Percentiles rank a stretch among this genome's conserved stretches.
Conservation (phyloP, 2,888 invertebrate species). For the Hymenopus coronatus region DNA sequence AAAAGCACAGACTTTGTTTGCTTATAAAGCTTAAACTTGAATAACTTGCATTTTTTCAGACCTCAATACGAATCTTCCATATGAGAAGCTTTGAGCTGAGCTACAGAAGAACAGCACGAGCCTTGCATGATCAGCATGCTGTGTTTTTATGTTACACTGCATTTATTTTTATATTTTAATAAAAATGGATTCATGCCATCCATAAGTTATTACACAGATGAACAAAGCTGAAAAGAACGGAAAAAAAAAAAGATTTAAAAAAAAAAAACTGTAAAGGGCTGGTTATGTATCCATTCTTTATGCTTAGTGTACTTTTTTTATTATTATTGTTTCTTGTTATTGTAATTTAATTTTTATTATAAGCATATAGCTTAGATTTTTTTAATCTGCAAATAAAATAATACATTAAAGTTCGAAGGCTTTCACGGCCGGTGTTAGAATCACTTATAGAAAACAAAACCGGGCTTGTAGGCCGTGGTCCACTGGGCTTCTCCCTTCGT, state of each 20-base stretch:
- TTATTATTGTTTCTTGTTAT: not conserved
- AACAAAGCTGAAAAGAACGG: not conserved
- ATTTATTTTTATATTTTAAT: not conserved
- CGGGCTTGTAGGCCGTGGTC: too few species aligned
- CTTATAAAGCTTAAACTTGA: conserved; percentile 10
- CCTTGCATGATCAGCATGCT: conserved; percentile 15
- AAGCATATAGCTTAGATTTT: not conserved
- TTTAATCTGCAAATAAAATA: not conserved
- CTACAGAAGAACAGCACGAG: conserved; percentile 46
- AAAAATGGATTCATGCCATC: not conserved
- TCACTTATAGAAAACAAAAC: too few species aligned
- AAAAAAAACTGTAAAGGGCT: not conserved
- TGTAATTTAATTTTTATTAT: not conserved
- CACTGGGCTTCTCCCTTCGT: too few species aligned
- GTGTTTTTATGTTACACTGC: not conserved
- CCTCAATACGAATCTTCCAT: conserved; percentile 86
- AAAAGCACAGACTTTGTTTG: not conserved
- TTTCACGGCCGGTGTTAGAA: too few species aligned
- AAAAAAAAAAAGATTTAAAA: not conserved
- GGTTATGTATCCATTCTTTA: not conserved
- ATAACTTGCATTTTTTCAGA: conserved; percentile 58
- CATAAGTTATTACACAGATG: not conserved
- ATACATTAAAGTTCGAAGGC: too few species aligned
- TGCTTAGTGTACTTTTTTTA: not conserved
- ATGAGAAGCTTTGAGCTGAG: conserved; percentile 79